Base-by-base conservation (phyloP, 2,888 invertebrate genomes). In the Platerodrilus igneus region DNA sequence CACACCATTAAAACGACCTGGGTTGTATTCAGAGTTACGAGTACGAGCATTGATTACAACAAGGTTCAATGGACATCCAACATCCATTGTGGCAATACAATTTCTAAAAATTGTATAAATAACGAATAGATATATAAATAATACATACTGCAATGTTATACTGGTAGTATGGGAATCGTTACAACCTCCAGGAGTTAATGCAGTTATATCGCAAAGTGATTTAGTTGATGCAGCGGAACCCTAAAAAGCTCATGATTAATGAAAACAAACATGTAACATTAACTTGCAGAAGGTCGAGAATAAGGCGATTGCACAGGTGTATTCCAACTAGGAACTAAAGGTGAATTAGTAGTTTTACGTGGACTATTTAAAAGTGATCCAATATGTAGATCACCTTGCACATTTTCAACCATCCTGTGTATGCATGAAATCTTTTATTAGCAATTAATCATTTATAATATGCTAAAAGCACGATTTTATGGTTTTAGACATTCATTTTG, bases 1-100 rank as follows among this genome's bases (percentile, higher is more conserved):
- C 9, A 89, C 79, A 7, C 88, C 89, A 57, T 85, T 83, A 60
- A 89, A 89, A 50, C 87, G 72, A 4, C 81, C 77, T 5, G 89
- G 89, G 58, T 86, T 86, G 55, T 87, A 89, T 65, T 89, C 89
- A 0, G 88, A 85, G 65, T 84, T 87, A 48, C 89, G 73, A 3
- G 88, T 87, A 33, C 83, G 76, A 45, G 81, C 81, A 60, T 87
- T 87, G 38, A 89, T 86, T 41, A 78, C 77, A 55, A 81, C 74
- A 19, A 89, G 68, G 58, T 85, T 78, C 38, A 89, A 66, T 59
- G 80, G 78, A 60, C 83, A 83, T 10, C 79, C 79, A 45, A 89
- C 70, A 56, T 81, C 81, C 0, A 87, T 83, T 4, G 87, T 87
- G 14, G 86, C 81, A 1, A 89, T 87, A 59, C 87, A 86, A 62